Base-by-base conservation (phyloP, 1,140 invertebrate genomes). In the Leptopilina clavipes region DNA sequence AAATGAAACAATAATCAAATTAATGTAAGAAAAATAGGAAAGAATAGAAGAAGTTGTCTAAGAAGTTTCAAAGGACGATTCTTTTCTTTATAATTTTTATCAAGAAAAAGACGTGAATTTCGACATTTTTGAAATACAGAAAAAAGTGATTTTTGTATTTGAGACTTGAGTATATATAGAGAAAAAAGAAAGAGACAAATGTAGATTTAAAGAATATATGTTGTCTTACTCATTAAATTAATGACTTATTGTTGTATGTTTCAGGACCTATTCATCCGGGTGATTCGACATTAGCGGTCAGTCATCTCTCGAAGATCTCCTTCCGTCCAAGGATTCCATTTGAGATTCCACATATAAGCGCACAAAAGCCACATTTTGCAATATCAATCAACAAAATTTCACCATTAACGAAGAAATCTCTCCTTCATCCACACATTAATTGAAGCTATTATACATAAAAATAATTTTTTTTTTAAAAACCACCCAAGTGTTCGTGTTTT, bases 281-380 rank as follows among this genome's bases (percentile, higher is more conserved):
- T 71, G 59, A 65, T 12, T 65, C 59, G 59, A 65, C 59, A 65
- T 31, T 22, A 14, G 31, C 22, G 59, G 59, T 72, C 56, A 81
- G 54, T 37, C 70, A 52, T 56, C 54, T 44, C 75, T 76, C 70
- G 76, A 85, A 83, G 86, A 87, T 85, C 85, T 83, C 83, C 80
- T 78, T 87, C 85, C 85, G 85, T 86, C 84, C 85, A 87, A 87
- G 85, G 85, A 85, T 78, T 84, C 75, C 77, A 71, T 76, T n/a
- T 74, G 72, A n/a, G 71, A 75, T 76, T 65, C 59, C 59, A 65
- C 9, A 40, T 77, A 31, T 43, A 73, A 40, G 22, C 72, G 43
- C 43, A 71, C 43, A 45, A 71, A 71, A 44, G 19, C 25, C 59
- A 65, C 19, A 25, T 65, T 59, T 54, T 31, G 22, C 59, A 65